These are phyloP conservation scores for Dissostichus mawsoni DNA, from an alignment of 2,113 vertebrate species.

Conservation along the genomic window DNA sequence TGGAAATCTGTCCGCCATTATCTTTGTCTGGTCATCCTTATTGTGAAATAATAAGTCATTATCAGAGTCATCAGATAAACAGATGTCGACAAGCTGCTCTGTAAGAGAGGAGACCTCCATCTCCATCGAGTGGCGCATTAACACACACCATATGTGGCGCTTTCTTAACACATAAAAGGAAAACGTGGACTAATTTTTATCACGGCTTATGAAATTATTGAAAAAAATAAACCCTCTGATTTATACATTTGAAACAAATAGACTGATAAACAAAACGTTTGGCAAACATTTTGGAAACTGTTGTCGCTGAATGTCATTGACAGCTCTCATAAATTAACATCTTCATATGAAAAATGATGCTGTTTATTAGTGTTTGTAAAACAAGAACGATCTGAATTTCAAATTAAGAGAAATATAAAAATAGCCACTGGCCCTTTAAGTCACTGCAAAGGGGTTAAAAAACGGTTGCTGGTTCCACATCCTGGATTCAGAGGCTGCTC, in stretches of 20 bases:
- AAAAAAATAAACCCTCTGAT: not conserved
- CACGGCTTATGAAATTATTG: conserved; percentile 37
- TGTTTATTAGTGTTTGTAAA: not conserved
- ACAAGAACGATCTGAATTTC: not conserved
- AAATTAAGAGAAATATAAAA: not conserved
- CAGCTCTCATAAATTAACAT: not conserved
- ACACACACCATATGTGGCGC: conserved; percentile 57
- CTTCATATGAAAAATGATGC: not conserved
- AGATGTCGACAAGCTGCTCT: conserved; percentile 83
- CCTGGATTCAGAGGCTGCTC: not conserved
- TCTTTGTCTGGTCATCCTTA: conserved; percentile 72
- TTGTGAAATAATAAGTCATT: conserved; percentile 74
- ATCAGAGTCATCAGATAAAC: conserved; percentile 80
- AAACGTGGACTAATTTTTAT: conserved; percentile 30
- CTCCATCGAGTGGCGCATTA: conserved; percentile 59
- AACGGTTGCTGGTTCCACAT: not conserved
- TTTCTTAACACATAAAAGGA: conserved; percentile 35
- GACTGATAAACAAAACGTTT: not conserved
- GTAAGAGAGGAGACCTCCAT: conserved; percentile 60
- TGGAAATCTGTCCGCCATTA: conserved; percentile 67
- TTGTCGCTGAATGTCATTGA: not conserved
- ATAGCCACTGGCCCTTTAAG: conserved; percentile 5
- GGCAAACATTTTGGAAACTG: not conserved
- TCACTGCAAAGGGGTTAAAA: conserved; percentile 21
- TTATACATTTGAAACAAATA: not conserved